These are phyloP conservation scores for Cossypha dichroa DNA, from an alignment of 2,797 vertebrate species.

Conservation along the genomic window DNA sequence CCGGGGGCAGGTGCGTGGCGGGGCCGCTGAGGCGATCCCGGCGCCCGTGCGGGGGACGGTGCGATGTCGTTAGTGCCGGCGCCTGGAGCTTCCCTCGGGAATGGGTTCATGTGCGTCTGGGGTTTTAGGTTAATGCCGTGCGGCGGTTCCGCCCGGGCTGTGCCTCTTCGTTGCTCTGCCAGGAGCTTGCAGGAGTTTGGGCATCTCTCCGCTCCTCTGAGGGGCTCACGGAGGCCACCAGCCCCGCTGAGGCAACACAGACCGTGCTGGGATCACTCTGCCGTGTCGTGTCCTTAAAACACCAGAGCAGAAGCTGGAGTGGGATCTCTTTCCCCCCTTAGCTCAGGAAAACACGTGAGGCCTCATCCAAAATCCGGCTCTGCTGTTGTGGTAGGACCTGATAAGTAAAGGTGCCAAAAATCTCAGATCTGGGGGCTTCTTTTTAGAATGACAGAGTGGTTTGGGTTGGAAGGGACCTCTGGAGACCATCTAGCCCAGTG, in stretches of 20 bases:
- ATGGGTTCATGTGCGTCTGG: accelerated
- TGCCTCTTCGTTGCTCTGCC: not conserved
- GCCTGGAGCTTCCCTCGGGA: too few relatives aligned
- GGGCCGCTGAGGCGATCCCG: accelerated
- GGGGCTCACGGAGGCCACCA: not conserved
- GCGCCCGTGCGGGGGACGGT: accelerated
- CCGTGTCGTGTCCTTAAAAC: accelerated
- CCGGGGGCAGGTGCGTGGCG: not conserved
- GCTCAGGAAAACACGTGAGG: accelerated
- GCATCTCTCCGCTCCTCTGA: accelerated
- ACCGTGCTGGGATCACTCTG: accelerated
- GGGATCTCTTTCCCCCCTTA: accelerated
- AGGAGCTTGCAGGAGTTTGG: not conserved
- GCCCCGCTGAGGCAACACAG: not conserved
- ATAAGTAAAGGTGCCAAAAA: not conserved
- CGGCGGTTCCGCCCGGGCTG: too few relatives aligned
- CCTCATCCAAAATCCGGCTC: accelerated
- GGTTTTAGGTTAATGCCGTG: not conserved
- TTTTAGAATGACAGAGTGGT: not conserved
- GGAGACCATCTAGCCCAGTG: not conserved
- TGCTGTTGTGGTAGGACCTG: not conserved
- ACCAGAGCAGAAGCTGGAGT: accelerated
- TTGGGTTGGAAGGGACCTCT: not conserved
- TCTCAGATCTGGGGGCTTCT: not conserved
- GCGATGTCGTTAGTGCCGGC: accelerated